Percentiles rank a stretch among this genome's conserved stretches.
phyloP scores from a whole-genome alignment of 2,888 invertebrate genomes.

The Drosophila kambysellisi region DNA sequence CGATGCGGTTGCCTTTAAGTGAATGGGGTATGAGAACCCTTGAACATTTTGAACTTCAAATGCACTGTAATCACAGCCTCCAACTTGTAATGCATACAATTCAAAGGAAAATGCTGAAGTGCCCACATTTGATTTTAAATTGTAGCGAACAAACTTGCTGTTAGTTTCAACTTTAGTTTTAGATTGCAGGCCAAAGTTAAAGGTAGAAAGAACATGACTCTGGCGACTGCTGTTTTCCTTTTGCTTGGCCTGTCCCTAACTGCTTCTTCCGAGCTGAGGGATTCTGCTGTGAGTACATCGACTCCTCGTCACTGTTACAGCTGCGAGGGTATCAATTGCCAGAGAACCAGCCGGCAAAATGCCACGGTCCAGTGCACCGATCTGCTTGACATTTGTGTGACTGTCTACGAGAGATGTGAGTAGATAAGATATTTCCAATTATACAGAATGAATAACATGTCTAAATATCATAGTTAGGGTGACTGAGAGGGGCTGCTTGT shows the following conservation, averaged over 20 bases:
- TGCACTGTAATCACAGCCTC: no score
- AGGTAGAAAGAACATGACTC: conserved; percentile 44
- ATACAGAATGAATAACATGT: not conserved
- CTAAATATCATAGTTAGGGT: conserved; percentile 63
- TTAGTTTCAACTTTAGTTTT: conserved; percentile 45
- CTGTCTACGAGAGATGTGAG: conserved; percentile 80
- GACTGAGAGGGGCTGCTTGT: conserved; percentile 76
- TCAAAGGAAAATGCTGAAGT: conserved; percentile 42
- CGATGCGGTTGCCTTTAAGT: not conserved
- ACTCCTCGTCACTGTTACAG: conserved; percentile 70
- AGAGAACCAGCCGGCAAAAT: conserved; percentile 66
- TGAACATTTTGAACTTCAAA: not conserved
- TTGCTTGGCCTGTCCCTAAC: conserved; percentile 38
- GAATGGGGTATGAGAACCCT: conserved; percentile 10
- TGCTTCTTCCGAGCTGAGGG: conserved; percentile 17
- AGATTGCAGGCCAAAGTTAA: conserved; percentile 29
- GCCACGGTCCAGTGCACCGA: conserved; percentile 69
- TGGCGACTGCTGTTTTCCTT: conserved; percentile 31
- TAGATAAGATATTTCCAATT: not conserved
- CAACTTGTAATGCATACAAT: conserved; percentile 9
- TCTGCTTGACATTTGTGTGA: conserved; percentile 81
- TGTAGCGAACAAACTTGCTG: conserved; percentile 2
- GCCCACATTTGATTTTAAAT: conserved; percentile 23
- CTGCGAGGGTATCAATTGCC: conserved; percentile 82
- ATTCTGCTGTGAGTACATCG: conserved; percentile 31